These are phyloP conservation scores for Nesoenas mayeri DNA, from an alignment of 2,113 vertebrate species.

Conservation along the genomic window DNA sequence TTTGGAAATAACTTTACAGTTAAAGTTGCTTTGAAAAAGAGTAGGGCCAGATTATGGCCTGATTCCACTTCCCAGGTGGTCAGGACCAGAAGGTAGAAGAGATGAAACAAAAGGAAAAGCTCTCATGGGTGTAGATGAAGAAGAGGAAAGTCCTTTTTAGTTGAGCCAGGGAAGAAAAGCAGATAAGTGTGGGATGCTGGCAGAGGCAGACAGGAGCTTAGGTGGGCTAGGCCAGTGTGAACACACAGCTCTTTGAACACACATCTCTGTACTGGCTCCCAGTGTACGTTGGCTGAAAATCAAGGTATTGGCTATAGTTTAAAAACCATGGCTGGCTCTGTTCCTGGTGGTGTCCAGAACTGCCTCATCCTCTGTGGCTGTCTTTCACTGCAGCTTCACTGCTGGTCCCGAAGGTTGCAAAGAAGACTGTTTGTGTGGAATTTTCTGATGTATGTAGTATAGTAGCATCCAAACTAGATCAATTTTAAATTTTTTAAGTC, in stretches of 20 bases:
- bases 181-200: conserved; percentile 5
- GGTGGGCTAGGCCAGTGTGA: neutral
- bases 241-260: conserved; percentile 14
- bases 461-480: neutral
- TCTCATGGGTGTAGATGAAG: neutral
- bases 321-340: neutral
- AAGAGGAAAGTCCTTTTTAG: neutral
- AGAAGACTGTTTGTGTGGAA: neutral
- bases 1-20: neutral
- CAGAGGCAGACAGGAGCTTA: neutral
- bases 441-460: neutral
- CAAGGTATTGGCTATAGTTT: conserved; percentile 2
- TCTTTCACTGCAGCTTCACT: neutral
- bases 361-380: neutral
- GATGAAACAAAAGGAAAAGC: conserved; percentile 17
- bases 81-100: neutral
- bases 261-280: neutral
- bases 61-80: neutral
- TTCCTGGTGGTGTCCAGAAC: neutral
- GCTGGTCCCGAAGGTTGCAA: neutral
- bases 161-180: neutral
- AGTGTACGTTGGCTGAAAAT: neutral
- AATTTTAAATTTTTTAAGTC: neutral
- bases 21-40: neutral
- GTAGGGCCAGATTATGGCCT: neutral